These are phyloP conservation scores for Planiliza haematocheilus DNA, from an alignment of 2,113 vertebrate species.

Conservation along the genomic window DNA sequence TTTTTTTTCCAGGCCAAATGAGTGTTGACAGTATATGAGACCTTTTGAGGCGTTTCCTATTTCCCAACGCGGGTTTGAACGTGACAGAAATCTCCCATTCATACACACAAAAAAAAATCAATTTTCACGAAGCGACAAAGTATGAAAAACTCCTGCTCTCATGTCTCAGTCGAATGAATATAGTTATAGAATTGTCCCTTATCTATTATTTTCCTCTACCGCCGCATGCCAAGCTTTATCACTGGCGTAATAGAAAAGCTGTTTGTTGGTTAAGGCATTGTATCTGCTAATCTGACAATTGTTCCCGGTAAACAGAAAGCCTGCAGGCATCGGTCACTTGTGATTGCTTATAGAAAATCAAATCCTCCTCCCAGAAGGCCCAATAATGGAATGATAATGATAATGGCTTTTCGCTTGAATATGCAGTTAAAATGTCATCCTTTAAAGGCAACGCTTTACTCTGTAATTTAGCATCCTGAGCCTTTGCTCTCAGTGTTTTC, in stretches of 20 bases:
- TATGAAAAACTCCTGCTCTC: constrained; percentile 5
- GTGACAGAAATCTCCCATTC: background rate
- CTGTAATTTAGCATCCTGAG: background rate
- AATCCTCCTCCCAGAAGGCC: background rate
- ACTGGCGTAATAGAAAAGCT: background rate
- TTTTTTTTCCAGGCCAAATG: constrained; percentile 29
- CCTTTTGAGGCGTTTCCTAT: constrained; percentile 27
- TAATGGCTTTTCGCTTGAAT: background rate
- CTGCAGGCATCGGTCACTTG: background rate
- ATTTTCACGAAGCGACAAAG: constrained; percentile 3
- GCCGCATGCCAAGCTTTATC: background rate
- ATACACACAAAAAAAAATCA: background rate
- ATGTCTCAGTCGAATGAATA: constrained; percentile 14
- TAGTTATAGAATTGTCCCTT: background rate
- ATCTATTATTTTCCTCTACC: background rate
- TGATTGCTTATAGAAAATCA: background rate
- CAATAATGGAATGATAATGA: background rate
- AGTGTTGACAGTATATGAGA: constrained; percentile 29
- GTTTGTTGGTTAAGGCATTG: constrained; percentile 1
- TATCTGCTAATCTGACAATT: background rate
- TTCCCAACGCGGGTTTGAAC: constrained; percentile 1
- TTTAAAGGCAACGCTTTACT: background rate
- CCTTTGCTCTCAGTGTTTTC: background rate
- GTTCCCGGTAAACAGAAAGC: background rate
- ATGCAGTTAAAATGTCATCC: background rate